phyloP scores from a whole-genome alignment of 2,888 invertebrate species.

The Dinocampus coccinellae region DNA sequence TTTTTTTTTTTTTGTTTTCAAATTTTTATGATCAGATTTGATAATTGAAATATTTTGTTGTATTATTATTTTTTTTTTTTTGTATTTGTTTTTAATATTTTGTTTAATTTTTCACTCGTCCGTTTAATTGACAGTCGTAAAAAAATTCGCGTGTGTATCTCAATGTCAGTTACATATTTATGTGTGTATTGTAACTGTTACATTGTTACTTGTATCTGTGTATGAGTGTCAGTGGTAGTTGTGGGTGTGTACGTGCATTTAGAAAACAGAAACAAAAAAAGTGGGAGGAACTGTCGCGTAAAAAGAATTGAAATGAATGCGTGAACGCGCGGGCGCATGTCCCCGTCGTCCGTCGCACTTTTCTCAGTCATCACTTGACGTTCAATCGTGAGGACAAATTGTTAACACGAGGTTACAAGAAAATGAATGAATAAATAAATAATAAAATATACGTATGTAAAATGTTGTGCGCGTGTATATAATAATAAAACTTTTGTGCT shows the following conservation, averaged over 20 bases:
- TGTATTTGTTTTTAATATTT: not conserved
- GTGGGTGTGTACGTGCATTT: not conserved
- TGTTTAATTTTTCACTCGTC: too few species aligned
- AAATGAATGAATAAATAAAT: not conserved
- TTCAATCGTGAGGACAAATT: constrained; percentile 15
- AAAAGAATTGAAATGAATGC: too few species aligned
- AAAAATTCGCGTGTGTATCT: not conserved
- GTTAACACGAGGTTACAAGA: not conserved
- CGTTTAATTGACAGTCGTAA: not conserved
- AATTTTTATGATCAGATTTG: too few species aligned
- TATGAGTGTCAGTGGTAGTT: not conserved
- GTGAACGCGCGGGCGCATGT: not conserved
- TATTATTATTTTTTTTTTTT: too few species aligned
- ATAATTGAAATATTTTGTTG: too few species aligned
- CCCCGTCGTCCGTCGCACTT: not conserved
- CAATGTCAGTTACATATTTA: too few species aligned
- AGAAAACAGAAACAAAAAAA: too few species aligned
- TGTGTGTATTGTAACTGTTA: not conserved
- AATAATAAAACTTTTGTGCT: not conserved
- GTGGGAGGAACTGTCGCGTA: not conserved
- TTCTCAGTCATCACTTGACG: not conserved
- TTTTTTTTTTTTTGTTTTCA: too few species aligned
- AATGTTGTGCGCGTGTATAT: not conserved
- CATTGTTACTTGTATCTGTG: not conserved
- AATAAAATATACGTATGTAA: not conserved